Base-by-base conservation (phyloP, 2,888 invertebrate genomes). In the Polietes domitor region DNA sequence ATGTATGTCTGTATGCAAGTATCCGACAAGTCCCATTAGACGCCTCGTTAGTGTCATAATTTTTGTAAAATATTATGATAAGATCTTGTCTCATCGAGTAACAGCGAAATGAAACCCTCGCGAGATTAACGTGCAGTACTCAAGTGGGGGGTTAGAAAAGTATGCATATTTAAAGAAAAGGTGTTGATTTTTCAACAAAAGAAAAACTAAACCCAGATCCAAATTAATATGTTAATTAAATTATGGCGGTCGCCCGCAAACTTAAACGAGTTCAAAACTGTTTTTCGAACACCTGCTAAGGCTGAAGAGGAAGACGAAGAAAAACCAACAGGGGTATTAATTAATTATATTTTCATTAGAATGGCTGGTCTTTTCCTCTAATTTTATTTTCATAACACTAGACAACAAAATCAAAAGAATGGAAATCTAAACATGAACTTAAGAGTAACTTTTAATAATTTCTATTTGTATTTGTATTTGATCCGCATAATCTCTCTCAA, bases 41-140 rank as follows among this genome's bases (percentile, higher is more conserved):
- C 37, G 58, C 65, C 73, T 79, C 65, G 81, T 80, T 84, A 73
- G 50, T 80, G 79, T 80, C 75, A 82, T 77, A 73, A 61, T 50
- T 70, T 43, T 75, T 72, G 21, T 19, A 80, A 43, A 70, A 68
- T 9, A 37, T 26, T 32, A 63, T 43, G 37, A 19, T 70, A 37
- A 78, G 72, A 70, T n/a, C 58, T 37, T 32, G 3, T 41, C 37
- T 24, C 68, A 12, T 41, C 50, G 19, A 43, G 17, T n/a, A 50
- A 6, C 15, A 50, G 10, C 37, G 17, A 50, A 43, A 43, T 43
- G 43, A 24, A 73, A 19, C 65, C 19, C 65, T 19, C 9, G 7
- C 19, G 21, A 68, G 24, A 2, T 50, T 71, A 12, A 21, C 21
- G 12, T 6, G 53, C 3, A 21, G 26, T 58, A 24, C 32, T 32